A percentile compares a stretch with the other conserved stretches of the same genome.
These are phyloP conservation scores for Huso huso DNA, from an alignment of 2,797 vertebrate species.

Conservation along the genomic window DNA sequence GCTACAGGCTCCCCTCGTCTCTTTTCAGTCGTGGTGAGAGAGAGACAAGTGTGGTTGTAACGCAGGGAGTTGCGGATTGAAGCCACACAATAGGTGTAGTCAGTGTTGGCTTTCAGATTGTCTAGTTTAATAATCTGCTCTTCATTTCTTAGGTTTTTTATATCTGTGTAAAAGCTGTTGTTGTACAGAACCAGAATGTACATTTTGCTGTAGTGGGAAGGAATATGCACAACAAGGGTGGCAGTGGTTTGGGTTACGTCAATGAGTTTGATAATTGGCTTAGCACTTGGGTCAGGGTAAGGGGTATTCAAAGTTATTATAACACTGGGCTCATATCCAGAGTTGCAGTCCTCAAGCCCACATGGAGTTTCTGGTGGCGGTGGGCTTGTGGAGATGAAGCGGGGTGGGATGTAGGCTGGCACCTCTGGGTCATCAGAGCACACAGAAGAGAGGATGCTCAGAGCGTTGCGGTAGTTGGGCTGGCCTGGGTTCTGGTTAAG, in stretches of 20 bases:
- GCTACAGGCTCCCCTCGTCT: conserved; percentile 54
- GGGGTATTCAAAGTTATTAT: conserved; percentile 70
- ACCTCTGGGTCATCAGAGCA: conserved; percentile 79
- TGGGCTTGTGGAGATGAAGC: conserved; percentile 65
- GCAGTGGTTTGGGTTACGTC: conserved; percentile 81
- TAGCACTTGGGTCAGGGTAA: conserved; percentile 64
- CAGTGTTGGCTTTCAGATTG: conserved; percentile 79
- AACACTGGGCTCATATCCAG: conserved; percentile 79
- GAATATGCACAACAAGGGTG: conserved; percentile 81
- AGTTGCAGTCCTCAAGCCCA: conserved; percentile 81
- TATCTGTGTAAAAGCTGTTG: conserved; percentile 80
- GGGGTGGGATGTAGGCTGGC: conserved; percentile 63
- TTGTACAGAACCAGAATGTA: conserved; percentile 91
- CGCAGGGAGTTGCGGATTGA: conserved; percentile 82
- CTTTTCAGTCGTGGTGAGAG: conserved; percentile 69
- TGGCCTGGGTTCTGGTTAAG: conserved; percentile 88
- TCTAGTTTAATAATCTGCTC: conserved; percentile 84
- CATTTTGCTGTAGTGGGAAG: conserved; percentile 88
- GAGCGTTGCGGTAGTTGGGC: conserved; percentile 79
- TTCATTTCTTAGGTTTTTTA: conserved; percentile 74
- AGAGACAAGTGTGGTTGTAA: conserved; percentile 94
- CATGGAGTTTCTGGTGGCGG: conserved; percentile 69
- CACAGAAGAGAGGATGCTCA: conserved; percentile 85
- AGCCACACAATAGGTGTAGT: conserved; percentile 94
- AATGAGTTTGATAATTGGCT: conserved; percentile 81